These are phyloP conservation scores for Reticulitermes lucifugus DNA, from an alignment of 2,888 invertebrate genomes.

Conservation along the genomic window DNA sequence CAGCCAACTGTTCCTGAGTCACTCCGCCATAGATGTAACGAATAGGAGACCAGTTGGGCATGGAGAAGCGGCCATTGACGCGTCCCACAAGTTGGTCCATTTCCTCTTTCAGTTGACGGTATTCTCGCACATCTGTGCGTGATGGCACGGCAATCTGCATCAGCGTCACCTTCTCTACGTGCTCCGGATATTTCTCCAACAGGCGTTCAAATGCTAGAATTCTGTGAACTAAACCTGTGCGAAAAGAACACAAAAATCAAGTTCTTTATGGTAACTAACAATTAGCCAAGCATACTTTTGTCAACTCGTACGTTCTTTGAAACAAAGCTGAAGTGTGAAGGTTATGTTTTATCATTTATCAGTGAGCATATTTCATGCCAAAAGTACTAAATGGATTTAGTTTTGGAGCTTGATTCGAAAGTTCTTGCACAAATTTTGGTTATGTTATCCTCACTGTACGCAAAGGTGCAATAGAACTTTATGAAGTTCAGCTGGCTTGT, in stretches of 20 bases:
- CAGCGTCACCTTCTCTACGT: slow-evolving; percentile 80
- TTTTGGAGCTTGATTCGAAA: too few relatives aligned
- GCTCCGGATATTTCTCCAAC: slow-evolving; percentile 85
- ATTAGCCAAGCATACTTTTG: too few relatives aligned
- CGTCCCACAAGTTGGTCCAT: slow-evolving; percentile 90
- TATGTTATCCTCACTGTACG: too few relatives aligned
- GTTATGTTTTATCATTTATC: too few relatives aligned
- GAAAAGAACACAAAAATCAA: background rate
- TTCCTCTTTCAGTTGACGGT: slow-evolving; percentile 89
- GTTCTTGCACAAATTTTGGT: too few relatives aligned
- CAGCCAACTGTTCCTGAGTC: slow-evolving; percentile 86
- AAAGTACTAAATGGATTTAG: too few relatives aligned
- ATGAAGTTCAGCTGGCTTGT: too few relatives aligned
- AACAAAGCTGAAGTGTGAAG: too few relatives aligned
- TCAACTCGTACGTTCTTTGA: too few relatives aligned
- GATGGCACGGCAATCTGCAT: slow-evolving; percentile 93
- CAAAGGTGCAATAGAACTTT: too few relatives aligned
- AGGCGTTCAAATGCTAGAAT: slow-evolving; percentile 86
- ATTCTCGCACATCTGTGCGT: slow-evolving; percentile 89
- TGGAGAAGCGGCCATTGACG: slow-evolving; percentile 90
- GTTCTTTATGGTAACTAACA: background rate
- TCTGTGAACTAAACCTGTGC: slow-evolving; percentile 76
- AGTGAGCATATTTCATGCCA: too few relatives aligned
- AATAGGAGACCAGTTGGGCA: slow-evolving; percentile 93
- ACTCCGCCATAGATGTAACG: slow-evolving; percentile 91